phyloP scores from a whole-genome alignment of 1,140 invertebrate species.

The Orchestia grillus region DNA sequence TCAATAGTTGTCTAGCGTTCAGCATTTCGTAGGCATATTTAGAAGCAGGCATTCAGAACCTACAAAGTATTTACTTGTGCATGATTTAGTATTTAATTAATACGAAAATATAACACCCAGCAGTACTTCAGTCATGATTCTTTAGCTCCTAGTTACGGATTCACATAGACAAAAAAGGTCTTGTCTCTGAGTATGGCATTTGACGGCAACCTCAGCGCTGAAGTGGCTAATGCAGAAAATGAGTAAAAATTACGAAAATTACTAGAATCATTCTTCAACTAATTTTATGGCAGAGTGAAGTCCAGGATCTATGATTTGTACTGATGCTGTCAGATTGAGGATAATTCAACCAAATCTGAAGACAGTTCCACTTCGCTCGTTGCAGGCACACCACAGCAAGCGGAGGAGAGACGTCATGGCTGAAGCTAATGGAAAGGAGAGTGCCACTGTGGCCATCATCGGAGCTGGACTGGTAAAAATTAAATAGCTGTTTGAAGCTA shows the following conservation, averaged over 20 bases:
- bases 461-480: slow-evolving; percentile 76
- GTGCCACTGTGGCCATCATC: slow-evolving; percentile 73
- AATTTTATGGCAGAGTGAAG: background rate
- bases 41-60: background rate
- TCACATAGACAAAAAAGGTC: too few relatives aligned
- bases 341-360: background rate
- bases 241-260: too few relatives aligned
- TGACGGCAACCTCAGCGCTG: too few relatives aligned
- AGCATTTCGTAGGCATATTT: background rate
- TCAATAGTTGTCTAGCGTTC: too few relatives aligned
- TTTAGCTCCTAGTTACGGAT: too few relatives aligned
- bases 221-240: too few relatives aligned
- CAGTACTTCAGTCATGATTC: too few relatives aligned
- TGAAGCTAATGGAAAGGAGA: slow-evolving; percentile 16
- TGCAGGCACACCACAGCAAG: background rate
- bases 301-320: background rate
- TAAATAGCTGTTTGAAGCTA: background rate
- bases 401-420: background rate
- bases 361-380: background rate
- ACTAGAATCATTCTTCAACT: background rate
- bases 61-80: background rate
- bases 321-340: background rate
- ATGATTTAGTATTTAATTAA: background rate
- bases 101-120: background rate
- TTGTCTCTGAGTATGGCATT: too few relatives aligned